Evolutionary conservation across 2,797 vertebrate species (phyloP), one percentile per base, ranked within the genome.

Genomic region (Caiman crocodilus): DNA sequence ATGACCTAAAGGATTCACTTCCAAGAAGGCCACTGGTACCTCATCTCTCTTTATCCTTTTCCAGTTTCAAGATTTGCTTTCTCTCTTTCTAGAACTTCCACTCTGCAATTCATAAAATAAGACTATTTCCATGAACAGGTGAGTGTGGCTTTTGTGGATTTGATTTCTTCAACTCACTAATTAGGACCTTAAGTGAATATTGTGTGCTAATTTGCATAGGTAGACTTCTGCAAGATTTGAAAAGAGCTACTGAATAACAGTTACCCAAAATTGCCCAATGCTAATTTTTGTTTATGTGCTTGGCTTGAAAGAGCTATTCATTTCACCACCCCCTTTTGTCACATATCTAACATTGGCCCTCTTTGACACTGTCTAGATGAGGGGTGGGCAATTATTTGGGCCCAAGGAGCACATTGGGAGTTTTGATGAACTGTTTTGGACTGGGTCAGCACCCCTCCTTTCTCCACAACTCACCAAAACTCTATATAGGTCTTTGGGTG

Each of bases 211-310:
- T 55, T 75, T 42, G 42, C 9, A 50, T 55, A 63, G 4, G 87
- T 82, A 82, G 87, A 74, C 23, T 79, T 61, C 69, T 5, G 4
- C 89, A 88, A 15, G 18, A 25, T 7, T 21, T 42, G 21, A 71
- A 71, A 42, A 23, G 32, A 14, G 35, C 10, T 61, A 25, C 21
- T 82, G 20, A 21, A 55, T 79, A 82, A 84, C 14, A 57, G 5
- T 60, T 67, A 12, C 42, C 6, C 59, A 3, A 23, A n/a, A 57
- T 80, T 80, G 25, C 61, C 88, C 74, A 76, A 42, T 14, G 23
- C 10, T 71, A 42, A 26, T 87, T 88, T 85, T 69, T 4, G 59
- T 93, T 32, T 76, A 4, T 58, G n/a, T 30, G 55, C 58, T 90
- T 55, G 58, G 56, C 55, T 35, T 67, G 1, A 71, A 25, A 71